Evolutionary conservation across 1,140 invertebrate genomes (phyloP), one percentile per base, ranked within the genome.

Genomic region (Antheraea mylitta): DNA sequence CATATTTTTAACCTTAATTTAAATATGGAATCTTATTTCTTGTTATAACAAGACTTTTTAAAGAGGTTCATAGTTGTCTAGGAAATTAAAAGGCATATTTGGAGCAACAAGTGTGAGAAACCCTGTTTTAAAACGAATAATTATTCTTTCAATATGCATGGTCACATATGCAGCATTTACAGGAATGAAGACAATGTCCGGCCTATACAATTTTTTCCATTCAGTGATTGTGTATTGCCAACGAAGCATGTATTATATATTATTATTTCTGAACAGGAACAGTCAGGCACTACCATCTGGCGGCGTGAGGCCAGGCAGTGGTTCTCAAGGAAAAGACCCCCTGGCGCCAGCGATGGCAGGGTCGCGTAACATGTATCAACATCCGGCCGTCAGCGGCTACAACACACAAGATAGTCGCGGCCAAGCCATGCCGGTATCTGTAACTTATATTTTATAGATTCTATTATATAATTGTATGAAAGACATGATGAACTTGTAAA

Each of bases 261-360:
- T 53, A 53, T 53, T 53, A 53, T 53, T 53, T 53, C 42, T 48
- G 4, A 65, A 48, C 83, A 93, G 91, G 89, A 92, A 90, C 83
- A 89, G 77, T 72, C 91, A 92, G 73, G 78, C 81, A 37, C 68
- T 91, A 72, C 74, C 81, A 64, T 86, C 85, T 10, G 78, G 84
- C 37, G 85, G 81, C 37, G 82, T 80, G 18, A 87, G 87, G 11
- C 78, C 81, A 19, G 81, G 81, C 68, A 76, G 82, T 59, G 86
- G 82, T 45, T 82, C 82, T 4, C 90, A 92, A 73, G 90, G 91
- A 67, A 92, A 93, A 66, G 87, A 90, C 66, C 86, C 89, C 10
- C 77, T 92, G 66, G 89, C 88, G 61, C 85, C 88, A 36, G 87
- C 83, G 13, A 73, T 91, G 68, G 80, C 87, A 7, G 80, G 83